Evolutionary conservation across 30 jellyfish, hydroid and myxozoan genomes (phyloP).

Genomic region (Sanderia malayensis): DNA sequence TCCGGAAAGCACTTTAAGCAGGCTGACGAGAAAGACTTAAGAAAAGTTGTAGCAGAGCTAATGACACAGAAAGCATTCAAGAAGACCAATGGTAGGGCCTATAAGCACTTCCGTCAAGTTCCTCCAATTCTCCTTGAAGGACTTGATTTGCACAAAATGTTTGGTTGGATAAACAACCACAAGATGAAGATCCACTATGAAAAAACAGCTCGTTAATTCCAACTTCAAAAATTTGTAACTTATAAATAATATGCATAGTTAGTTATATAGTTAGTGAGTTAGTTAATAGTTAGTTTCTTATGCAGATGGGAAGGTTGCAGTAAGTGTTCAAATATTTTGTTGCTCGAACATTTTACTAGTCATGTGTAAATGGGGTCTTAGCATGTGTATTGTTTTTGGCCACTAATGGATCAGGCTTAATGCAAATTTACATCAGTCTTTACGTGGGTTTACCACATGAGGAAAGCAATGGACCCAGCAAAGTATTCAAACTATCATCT

Average conservation of each 20-base stretch:
- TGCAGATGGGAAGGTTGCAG: constrained; percentile 4
- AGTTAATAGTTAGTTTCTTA: no score
- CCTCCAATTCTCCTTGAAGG: constrained; percentile 30
- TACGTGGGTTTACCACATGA: not conserved
- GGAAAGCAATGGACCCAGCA: constrained; percentile 1
- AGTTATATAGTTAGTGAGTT: no score
- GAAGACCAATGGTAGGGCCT: constrained; percentile 7
- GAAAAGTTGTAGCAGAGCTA: constrained; percentile 22
- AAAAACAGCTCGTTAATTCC: constrained; percentile 19
- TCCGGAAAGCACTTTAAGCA: constrained; percentile 28
- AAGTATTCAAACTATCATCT: not conserved
- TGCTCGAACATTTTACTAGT: not conserved
- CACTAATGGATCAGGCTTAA: constrained; percentile 2
- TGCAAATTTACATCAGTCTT: not conserved
- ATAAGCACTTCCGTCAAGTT: constrained; percentile 19
- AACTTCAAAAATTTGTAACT: not conserved
- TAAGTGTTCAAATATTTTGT: not conserved
- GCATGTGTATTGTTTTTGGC: constrained; percentile 3
- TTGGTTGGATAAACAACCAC: constrained; percentile 34
- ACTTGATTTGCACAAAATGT: constrained; percentile 15
- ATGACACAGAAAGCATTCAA: constrained; percentile 21
- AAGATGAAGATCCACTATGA: constrained; percentile 5
- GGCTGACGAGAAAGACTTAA: constrained; percentile 25
- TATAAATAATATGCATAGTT: not conserved
- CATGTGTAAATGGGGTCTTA: constrained; percentile 1